Evolutionary conservation across 2,888 invertebrate species (phyloP).

Genomic region (Drosophila mimetica): DNA sequence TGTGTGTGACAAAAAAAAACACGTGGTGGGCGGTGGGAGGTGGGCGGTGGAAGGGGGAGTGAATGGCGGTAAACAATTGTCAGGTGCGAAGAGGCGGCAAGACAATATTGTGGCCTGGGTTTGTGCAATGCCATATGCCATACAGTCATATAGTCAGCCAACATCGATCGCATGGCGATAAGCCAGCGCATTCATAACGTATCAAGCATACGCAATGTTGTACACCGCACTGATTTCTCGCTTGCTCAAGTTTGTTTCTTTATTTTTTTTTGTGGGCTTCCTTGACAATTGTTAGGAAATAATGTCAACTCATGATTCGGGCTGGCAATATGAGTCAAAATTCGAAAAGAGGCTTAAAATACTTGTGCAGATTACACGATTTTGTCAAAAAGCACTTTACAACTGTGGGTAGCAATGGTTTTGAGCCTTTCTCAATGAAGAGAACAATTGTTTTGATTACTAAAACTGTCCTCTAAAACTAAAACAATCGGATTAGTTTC

Average conservation of each 20-base stretch:
- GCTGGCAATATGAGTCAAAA: constrained; percentile 30
- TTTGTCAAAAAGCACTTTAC: not conserved
- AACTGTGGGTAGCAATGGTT: not conserved
- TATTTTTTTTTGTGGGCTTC: constrained; percentile 6
- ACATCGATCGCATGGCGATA: constrained; percentile 56
- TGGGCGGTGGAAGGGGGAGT: not conserved
- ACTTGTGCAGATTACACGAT: constrained; percentile 24
- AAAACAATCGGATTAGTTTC: not conserved
- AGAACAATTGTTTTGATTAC: constrained; percentile 2
- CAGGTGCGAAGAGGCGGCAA: constrained; percentile 44
- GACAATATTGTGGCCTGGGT: constrained; percentile 36
- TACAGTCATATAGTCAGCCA: constrained; percentile 9
- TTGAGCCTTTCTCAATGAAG: not conserved
- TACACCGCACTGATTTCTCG: constrained; percentile 35
- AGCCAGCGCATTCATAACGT: constrained; percentile 53
- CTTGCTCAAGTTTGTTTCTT: constrained; percentile 17
- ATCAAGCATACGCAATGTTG: constrained; percentile 66
- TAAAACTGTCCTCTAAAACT: not conserved
- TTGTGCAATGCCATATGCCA: constrained; percentile 31
- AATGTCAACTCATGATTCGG: constrained; percentile 9
- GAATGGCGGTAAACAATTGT: constrained; percentile 44
- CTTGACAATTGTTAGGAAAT: constrained; percentile 8
- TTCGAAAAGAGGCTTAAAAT: constrained; percentile 37
- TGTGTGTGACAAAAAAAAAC: constrained; percentile 66
- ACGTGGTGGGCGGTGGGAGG: constrained; percentile 8